Evolutionary conservation across 2,888 invertebrate species (phyloP), one percentile per base, ranked within the genome.

Genomic region (Candidula unifasciata): DNA sequence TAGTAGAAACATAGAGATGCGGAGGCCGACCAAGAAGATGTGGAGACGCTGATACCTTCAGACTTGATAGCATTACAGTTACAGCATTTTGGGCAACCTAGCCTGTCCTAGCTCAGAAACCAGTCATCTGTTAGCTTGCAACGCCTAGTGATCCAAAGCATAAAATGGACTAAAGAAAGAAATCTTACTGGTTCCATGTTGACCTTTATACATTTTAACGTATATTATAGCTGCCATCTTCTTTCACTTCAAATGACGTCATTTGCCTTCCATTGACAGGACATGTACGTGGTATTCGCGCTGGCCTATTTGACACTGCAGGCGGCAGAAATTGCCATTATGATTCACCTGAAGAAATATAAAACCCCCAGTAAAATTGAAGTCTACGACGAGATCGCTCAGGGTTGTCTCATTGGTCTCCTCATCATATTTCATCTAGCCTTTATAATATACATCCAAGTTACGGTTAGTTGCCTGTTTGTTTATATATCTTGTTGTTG

Each of bases 361-460:
- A 86, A 85, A 82, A 37, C 76, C 24, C 24, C 33, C n/a, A 82
- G 81, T 5, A 83, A 88, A 30, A 88, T 90, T 21, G 52, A 84
- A 27, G 73, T 76, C 68, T 90, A 87, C 76, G 91, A 91, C 82
- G 85, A 87, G 73, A 88, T 88, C 78, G 87, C 89, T 60, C 87
- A 90, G 86, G 77, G 88, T 6, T 77, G 88, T 8, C 88, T 92
- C 74, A 89, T 89, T 33, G 80, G 88, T 8, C 77, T 91, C 60
- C 90, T 93, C 52, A 76, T 92, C 74, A 66, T 92, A 52, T 93
- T 92, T 87, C 93, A 93, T 86, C 60, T 92, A 27, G 69, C 89
- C 69, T 93, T 93, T 87, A 89, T 90, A 52, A 77, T 92, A 79
- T 92, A 91, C 87, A 91, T 93, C 64, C 90, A 90, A 85, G 84